Evolutionary conservation across 2,113 vertebrate species (phyloP), one percentile per base, ranked within the genome.

Genomic region (Cryptomyrus ogoouensis): DNA sequence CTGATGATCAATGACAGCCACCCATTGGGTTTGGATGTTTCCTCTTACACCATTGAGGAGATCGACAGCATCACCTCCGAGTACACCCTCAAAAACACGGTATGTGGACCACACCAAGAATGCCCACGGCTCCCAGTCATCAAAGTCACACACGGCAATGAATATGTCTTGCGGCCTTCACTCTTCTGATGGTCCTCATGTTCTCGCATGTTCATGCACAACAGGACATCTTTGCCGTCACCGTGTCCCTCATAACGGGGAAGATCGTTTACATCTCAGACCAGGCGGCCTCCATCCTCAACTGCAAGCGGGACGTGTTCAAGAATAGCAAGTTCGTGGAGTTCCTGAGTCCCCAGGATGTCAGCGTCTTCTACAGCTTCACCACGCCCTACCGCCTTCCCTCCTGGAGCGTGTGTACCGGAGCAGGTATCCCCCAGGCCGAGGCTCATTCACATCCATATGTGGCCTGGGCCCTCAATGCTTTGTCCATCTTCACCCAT

Each of bases 161-260:
- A 35, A 53, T 52, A 53, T 4, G 1, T 24, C 24, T 53, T 13
- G 8, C 17, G 10, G 27, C 17, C 8, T 19, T 2, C 88, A 21
- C 44, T 39, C 70, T 24, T 44, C 35, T 17, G 77, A 19, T 62
- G 10, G 3, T 80, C 74, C 74, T 39, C 1, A 19, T 39, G 35
- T 19, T 42, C 52, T 42, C 17, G 17, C 27, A 5, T 83, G 74
- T 39, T 21, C 17, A 9, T 13, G 15, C 35, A 17, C 3, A 24
- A 84, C 93, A 99, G 98, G 98, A 98, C 88, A 97, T 97, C 94
- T 99, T 99, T 93, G 98, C 97, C 0, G 97, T 96, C 0, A 97
- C 97, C 0, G 97, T 99, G 91, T 99, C 98, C 44, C 94, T 99
- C 91, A 96, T 96, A 90, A 97, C 97, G 0, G 98, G 98, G 50